phyloP scores from a whole-genome alignment of 2,888 invertebrate species.

The Latrodectus hesperus region DNA sequence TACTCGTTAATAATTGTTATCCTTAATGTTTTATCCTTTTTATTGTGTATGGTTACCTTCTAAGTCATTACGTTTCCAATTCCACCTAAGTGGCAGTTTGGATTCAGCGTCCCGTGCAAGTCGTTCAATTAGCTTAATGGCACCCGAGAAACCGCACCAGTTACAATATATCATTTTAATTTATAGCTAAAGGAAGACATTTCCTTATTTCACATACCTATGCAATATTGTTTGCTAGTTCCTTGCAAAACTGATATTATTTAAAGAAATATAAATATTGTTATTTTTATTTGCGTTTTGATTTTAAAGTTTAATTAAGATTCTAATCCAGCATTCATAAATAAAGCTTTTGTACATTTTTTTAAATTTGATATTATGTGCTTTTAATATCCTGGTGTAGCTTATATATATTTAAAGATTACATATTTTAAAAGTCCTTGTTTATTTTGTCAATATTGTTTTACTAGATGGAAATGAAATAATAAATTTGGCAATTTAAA shows the following conservation, averaged over 20 bases:
- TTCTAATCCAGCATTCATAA: no score
- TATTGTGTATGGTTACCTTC: constrained; percentile 22
- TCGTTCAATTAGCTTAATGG: constrained; percentile 64
- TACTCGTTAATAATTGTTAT: constrained; percentile 34
- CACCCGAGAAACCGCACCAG: constrained; percentile 23
- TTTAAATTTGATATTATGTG: no score
- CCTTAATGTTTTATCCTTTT: constrained; percentile 26
- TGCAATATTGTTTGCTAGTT: neutral
- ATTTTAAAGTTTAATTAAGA: no score
- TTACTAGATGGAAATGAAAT: no score
- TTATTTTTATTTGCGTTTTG: no score
- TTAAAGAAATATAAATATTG: neutral
- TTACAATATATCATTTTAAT: constrained; percentile 54
- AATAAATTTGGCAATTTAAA: no score
- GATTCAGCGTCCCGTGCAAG: constrained; percentile 30
- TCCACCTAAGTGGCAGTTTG: constrained; percentile 60
- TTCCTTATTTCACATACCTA: constrained; percentile 6
- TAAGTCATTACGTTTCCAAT: constrained; percentile 56
- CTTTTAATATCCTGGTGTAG: no score
- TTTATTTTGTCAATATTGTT: no score
- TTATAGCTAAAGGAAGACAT: constrained; percentile 23
- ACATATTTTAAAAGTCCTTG: no score
- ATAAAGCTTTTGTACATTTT: no score
- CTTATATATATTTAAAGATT: no score
- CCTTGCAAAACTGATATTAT: neutral